These are phyloP conservation scores for Nyctibius grandis DNA, from an alignment of 2,797 vertebrate species.

Conservation along the genomic window DNA sequence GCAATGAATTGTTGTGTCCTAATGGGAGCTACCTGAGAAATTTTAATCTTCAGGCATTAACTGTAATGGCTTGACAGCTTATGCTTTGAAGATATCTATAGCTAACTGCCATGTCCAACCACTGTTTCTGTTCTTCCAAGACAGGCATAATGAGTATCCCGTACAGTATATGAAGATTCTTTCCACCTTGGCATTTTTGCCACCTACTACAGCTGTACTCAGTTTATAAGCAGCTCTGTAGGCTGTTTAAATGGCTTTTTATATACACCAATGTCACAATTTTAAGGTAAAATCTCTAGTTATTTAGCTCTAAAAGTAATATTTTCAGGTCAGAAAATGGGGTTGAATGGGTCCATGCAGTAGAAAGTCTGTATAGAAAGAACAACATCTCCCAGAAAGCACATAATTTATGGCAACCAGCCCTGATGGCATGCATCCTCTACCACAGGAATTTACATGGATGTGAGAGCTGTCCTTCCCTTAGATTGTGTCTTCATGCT, in stretches of 20 bases:
- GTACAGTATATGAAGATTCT: neutral
- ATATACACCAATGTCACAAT: neutral
- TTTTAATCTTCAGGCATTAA: neutral
- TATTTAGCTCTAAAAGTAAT: neutral
- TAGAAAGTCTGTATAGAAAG: neutral
- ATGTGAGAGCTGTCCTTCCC: neutral
- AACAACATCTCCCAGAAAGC: neutral
- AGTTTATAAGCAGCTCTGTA: neutral
- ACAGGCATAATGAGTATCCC: neutral
- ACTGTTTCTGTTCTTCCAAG: neutral
- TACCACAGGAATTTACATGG: neutral
- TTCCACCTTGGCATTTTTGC: neutral
- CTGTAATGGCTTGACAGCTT: neutral
- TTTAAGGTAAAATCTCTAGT: neutral
- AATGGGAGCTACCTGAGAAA: slow-evolving; percentile 7
- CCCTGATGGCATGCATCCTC: neutral
- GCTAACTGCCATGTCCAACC: neutral
- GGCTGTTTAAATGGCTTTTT: neutral
- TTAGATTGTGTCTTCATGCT: neutral
- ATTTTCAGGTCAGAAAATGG: neutral
- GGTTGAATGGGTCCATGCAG: neutral
- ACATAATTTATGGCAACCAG: neutral
- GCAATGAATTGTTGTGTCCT: neutral
- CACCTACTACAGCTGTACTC: neutral
- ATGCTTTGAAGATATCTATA: neutral